Base-by-base conservation (phyloP, 2,797 vertebrate species). In the Sebastes variabilis region DNA sequence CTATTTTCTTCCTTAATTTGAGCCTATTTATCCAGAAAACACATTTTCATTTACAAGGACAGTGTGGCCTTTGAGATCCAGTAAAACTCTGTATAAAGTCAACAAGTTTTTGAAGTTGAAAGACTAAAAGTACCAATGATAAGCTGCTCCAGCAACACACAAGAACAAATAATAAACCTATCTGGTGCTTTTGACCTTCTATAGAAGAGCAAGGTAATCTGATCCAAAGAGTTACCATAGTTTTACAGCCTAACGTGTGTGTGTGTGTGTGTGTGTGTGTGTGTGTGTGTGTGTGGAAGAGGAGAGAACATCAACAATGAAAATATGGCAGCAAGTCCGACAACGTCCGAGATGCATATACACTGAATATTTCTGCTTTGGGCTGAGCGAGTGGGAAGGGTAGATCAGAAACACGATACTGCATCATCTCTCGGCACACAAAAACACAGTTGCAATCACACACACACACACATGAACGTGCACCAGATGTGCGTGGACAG, bases 331-430 rank as follows among this genome's bases (percentile, higher is more conserved):
- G 81, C 55, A 20, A 32, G 12, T 73, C 67, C 82, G 87, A 91
- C 79, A 82, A 80, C 81, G 84, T 87, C 81, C 38, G 29, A 83
- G 76, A 66, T 29, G 64, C 42, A 78, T 38, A 79, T 72, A 82
- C 84, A 84, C 67, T 68, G 54, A 81, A 80, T 71, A 79, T 78
- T 78, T 84, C 70, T 85, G 69, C 75, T 84, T 29, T 82, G 72
- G 72, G 75, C 55, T 34, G 55, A 66, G 32, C 20, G 5, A 62
- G 79, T 66, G 79, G 62, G 58, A 84, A 72, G 66, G 36, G 32
- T 62, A 78, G 68, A 89, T 90, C 72, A 82, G 84, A 89, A 85
- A 90, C 71, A 80, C 71, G 82, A 87, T 82, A 88, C 81, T 36
- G 78, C 68, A 72, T 87, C 65, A 75, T 86, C 66, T 74, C 72